Base-by-base conservation (phyloP, 64 coral and sea anemone genomes). In the Montipora cactus region DNA sequence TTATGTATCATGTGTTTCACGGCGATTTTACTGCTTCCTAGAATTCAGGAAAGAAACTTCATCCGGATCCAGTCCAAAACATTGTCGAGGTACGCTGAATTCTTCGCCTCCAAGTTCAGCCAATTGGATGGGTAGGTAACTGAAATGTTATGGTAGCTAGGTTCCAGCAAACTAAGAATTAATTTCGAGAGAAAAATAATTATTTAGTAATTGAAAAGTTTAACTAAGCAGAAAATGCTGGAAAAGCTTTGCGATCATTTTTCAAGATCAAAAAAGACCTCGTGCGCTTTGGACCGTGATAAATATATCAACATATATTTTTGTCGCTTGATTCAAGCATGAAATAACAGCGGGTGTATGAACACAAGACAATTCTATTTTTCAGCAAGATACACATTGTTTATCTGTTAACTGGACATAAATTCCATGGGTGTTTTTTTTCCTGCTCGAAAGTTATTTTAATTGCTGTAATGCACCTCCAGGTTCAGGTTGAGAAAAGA, bases 1-100 rank as follows among this genome's bases (percentile, higher is more conserved):
- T 70, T 86, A 86, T 71, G 82, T 50, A n/a, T 86, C 2, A 47
- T 86, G 82, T 71, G 64, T 50, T 71, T 86, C 16, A 86, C 47
- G 19, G 82, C 66, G 13, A 72, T 68, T 21, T 44, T 86, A 10
- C 64, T 86, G 8, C 19, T 86, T 6, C 82, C 82, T 13, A 86
- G 19, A 72, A 72, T 86, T 1, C 68, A 86, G 37, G 82, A 86
- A 71, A 71, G 37, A 14, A 86, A 72, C 7, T 49, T 86, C 45
- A 49, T 86, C 7, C 82, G 46, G 20, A 9, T 86, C 1, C 82
- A 66, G 18, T 69, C 45, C 46, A 47, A 86, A 15, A 72, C 66
- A 7, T 13, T 86, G 16, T 70, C 47, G 66, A 72, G 47, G 18
- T 86, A 86, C 66, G 82, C 82, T 49, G 66, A 86, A 71, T 71